Conservation (phyloP, 1,140 invertebrate genomes). For the Temnothorax nylanderi region DNA sequence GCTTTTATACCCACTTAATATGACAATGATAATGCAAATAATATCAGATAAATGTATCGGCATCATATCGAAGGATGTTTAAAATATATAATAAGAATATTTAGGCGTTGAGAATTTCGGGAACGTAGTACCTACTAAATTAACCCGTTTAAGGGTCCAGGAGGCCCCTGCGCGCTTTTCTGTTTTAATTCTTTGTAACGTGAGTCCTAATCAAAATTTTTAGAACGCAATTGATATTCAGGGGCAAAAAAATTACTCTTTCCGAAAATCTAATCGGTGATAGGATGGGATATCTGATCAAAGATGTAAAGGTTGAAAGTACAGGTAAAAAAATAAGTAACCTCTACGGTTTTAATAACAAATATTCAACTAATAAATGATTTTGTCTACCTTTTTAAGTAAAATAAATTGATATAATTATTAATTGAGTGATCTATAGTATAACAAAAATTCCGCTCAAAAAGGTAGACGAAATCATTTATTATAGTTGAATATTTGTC, state of each 20-base stretch:
- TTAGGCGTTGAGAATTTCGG: background rate
- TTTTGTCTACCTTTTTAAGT: background rate
- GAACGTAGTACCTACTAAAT: background rate
- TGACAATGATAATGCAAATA: constrained; percentile 2
- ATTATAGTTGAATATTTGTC: no score
- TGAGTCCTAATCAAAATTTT: no score
- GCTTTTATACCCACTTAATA: background rate
- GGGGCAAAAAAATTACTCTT: background rate
- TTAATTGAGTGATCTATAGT: no score
- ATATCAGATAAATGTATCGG: background rate
- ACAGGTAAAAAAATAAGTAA: background rate
- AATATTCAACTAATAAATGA: background rate
- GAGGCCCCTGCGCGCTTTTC: no score
- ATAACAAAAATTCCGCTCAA: no score
- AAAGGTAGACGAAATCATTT: no score
- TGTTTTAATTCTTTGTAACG: no score
- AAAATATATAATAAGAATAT: background rate
- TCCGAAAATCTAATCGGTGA: background rate
- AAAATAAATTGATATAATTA: no score
- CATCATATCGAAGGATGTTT: background rate
- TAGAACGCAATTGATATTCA: no score
- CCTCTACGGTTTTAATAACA: background rate
- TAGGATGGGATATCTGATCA: background rate
- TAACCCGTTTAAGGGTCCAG: background rate
- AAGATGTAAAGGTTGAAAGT: background rate